Base-by-base conservation (phyloP, 2,888 invertebrate species). In the Spatulosminthurus flaviceps region DNA sequence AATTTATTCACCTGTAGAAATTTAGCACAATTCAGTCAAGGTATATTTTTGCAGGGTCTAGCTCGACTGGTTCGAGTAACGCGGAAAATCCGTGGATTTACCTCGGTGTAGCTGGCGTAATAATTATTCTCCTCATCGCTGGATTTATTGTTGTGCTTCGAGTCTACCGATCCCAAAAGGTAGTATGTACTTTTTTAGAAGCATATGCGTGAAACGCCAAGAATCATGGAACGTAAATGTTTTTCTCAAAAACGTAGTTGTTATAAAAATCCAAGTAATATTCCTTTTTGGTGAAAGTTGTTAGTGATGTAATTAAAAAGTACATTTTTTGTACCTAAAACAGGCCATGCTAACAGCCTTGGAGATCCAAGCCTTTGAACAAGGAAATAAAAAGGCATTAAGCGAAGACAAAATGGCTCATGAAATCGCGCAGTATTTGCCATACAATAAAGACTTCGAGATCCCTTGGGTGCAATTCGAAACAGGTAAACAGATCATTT, bases 391-490 rank as follows among this genome's bases (percentile, higher is more conserved):
- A 7, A 74, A 61, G 11, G 74, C 26, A n/a, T 13, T 74, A 21
- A 34, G 21, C 13, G 19, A 28, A 11, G 22, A 60, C n/a, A 60
- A 60, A 61, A 26, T 60, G 26, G 61, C 61, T 0, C 60, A 74
- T 61, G 74, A 74, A 61, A 74, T 51, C 19, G 74, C 61, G 1
- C 61, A 74, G n/a, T 74, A 51, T 26, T 60, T 74, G 11, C 74
- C 74, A 13, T 74, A 74, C 74, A 29, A 74, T 61, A 26, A 28
- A 21, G 74, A 74, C 21, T 74, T 51, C 61, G 74, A 74, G 21
- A 28, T 74, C 22, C 28, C 60, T 1, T 74, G 51, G 61, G 2
- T 1, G 1, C 7, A 74, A 34, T 60, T 74, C 26, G 16, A 72
- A 24, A 72, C 43, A 1, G 72, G 72, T 72, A 26, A 43, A 13